A percentile compares a stretch with the other conserved stretches of the same genome.
phyloP scores from a whole-genome alignment of 2,113 vertebrate species.

The Glaucidium brasilianum region DNA sequence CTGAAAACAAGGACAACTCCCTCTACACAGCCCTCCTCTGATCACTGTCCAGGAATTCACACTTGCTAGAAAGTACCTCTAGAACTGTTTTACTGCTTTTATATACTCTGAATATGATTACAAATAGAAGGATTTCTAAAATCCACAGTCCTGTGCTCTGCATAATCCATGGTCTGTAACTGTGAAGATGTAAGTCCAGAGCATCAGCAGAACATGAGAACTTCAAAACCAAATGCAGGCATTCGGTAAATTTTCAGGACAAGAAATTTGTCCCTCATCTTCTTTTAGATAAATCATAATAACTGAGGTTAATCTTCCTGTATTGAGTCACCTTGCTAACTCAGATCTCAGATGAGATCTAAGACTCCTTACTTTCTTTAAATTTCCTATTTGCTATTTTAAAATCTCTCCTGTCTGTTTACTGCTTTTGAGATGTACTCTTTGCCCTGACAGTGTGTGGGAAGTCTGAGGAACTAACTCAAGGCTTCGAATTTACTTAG shows the following conservation, averaged over 20 bases:
- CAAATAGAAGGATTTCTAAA: background rate
- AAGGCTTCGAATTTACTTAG: background rate
- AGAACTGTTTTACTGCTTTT: background rate
- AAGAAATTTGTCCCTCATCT: background rate
- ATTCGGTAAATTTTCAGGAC: background rate
- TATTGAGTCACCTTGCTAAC: background rate
- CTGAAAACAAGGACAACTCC: background rate
- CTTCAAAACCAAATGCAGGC: background rate
- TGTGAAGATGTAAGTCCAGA: fast-evolving
- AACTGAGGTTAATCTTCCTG: background rate
- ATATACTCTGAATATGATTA: background rate
- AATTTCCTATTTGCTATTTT: conserved; percentile 3
- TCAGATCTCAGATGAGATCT: background rate
- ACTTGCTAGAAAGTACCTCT: background rate
- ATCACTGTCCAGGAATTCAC: background rate
- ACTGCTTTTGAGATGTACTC: background rate
- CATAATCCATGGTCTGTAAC: fast-evolving
- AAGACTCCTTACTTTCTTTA: background rate
- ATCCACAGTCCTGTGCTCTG: background rate
- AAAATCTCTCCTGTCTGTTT: background rate
- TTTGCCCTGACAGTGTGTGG: background rate
- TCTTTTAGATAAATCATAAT: background rate
- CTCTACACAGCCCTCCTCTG: background rate
- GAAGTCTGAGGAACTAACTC: background rate
- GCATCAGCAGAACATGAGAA: background rate